Conservation (phyloP, 2,888 invertebrate species). For the Pantelozetes paolii region DNA sequence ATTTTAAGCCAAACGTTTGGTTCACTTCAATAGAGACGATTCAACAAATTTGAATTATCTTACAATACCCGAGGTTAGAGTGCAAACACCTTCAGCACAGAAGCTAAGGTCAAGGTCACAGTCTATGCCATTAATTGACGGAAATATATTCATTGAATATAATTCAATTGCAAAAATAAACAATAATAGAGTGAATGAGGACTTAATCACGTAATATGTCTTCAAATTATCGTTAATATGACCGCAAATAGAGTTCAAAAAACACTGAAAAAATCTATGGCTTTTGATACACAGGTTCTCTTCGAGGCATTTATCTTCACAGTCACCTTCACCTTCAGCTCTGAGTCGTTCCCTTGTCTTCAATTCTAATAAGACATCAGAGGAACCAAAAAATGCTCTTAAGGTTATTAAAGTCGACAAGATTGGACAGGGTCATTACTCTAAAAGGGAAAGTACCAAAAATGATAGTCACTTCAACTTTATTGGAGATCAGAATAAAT, state of each 20-base stretch:
- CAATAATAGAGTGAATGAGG: background rate
- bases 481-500: no score
- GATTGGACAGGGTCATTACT: background rate
- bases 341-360: no score
- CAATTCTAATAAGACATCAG: background rate
- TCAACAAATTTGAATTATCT: no score
- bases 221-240: no score
- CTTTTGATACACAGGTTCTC: background rate
- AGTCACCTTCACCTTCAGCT: background rate
- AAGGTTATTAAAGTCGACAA: background rate
- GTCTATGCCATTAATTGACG: background rate
- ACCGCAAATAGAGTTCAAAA: background rate
- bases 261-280: background rate
- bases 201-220: background rate
- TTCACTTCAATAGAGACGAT: no score
- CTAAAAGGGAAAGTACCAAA: constrained; percentile 3
- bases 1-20: no score
- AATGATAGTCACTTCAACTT: background rate
- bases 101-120: background rate
- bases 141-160: background rate
- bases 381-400: background rate
- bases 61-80: background rate
- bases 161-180: background rate
- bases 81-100: background rate
- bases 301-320: background rate